Conservation (phyloP, 2,888 invertebrate species). For the Nudaria mundana region DNA sequence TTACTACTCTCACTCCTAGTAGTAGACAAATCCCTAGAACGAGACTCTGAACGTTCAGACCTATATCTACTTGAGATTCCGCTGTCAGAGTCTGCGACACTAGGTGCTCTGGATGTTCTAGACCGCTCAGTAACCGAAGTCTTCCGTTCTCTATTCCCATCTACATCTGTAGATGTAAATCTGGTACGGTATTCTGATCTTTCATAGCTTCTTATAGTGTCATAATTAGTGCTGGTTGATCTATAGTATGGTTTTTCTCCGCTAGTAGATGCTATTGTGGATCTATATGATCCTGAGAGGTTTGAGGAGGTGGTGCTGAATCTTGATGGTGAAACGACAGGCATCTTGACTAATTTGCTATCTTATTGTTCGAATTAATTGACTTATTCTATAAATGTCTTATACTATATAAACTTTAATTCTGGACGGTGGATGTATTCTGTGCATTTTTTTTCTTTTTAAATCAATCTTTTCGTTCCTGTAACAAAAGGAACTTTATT, state of each 20-base stretch:
- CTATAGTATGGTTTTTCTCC: constrained; percentile 80
- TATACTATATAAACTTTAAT: constrained; percentile 43
- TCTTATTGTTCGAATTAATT: constrained; percentile 16
- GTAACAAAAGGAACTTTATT: constrained; percentile 43
- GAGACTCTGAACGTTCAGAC: constrained; percentile 74
- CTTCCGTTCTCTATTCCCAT: constrained; percentile 68
- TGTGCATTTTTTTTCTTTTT: constrained; percentile 53
- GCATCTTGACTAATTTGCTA: constrained; percentile 59
- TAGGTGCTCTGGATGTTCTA: constrained; percentile 63
- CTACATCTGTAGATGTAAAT: constrained; percentile 62
- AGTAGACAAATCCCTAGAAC: constrained; percentile 77
- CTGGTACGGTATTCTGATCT: constrained; percentile 60
- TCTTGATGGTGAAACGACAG: constrained; percentile 81
- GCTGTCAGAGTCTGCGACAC: constrained; percentile 72
- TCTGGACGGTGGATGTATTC: constrained; percentile 60
- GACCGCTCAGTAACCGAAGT: constrained; percentile 62
- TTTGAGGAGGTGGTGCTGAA: constrained; percentile 64
- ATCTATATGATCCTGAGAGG: constrained; percentile 74
- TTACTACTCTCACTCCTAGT: constrained; percentile 79
- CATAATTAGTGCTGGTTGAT: constrained; percentile 65
- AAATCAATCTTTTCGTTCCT: constrained; percentile 35
- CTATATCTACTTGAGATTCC: constrained; percentile 62
- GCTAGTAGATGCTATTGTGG: constrained; percentile 68
- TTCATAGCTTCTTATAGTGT: constrained; percentile 51
- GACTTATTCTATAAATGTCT: constrained; percentile 22